phyloP scores from a whole-genome alignment of 1,140 invertebrate species.

The Drosophila nebulosa region DNA sequence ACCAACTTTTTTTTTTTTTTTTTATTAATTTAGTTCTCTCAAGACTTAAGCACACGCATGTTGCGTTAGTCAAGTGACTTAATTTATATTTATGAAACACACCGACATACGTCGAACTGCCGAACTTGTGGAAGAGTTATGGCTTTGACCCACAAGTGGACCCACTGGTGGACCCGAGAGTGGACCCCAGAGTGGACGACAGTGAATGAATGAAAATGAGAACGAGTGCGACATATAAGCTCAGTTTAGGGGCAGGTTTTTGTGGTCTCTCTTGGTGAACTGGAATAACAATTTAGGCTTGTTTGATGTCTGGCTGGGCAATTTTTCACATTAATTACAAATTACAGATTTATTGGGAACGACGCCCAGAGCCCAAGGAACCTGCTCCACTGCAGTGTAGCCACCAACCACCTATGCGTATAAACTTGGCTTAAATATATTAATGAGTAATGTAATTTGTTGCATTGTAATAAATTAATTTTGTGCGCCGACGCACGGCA shows the following conservation, averaged over 20 bases:
- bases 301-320: constrained; percentile 66
- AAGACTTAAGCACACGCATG: constrained; percentile 23
- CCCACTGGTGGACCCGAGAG: neutral
- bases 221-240: constrained; percentile 21
- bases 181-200: neutral
- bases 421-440: constrained; percentile 70
- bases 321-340: constrained; percentile 80
- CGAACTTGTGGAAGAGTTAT: constrained; percentile 76
- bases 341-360: constrained; percentile 80
- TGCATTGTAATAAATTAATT: constrained; percentile 79
- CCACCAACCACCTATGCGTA: neutral
- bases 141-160: constrained; percentile 69
- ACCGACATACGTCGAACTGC: constrained; percentile 46
- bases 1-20: constrained; percentile 55
- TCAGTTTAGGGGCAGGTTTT: constrained; percentile 31
- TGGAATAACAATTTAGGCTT: constrained; percentile 78
- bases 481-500: constrained; percentile 55
- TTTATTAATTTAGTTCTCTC: neutral
- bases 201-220: constrained; percentile 4
- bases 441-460: constrained; percentile 79
- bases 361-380: constrained; percentile 37
- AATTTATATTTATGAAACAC: constrained; percentile 76
- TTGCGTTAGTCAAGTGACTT: constrained; percentile 72
- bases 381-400: constrained; percentile 9
- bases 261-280: constrained; percentile 16